These are phyloP conservation scores for Myioborus miniatus DNA, from an alignment of 2,797 vertebrate genomes.

Conservation along the genomic window DNA sequence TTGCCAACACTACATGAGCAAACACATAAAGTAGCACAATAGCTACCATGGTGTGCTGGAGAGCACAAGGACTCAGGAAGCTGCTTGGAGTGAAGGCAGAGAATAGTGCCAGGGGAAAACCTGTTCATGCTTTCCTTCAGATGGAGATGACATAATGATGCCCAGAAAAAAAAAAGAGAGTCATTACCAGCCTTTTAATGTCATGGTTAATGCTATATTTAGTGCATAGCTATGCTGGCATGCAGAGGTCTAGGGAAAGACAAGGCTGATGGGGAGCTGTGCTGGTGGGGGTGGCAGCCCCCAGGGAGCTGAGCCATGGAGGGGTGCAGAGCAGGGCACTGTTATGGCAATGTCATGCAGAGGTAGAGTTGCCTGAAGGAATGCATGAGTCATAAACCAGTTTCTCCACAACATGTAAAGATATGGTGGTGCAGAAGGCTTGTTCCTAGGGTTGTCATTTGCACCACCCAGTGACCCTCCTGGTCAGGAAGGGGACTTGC, in stretches of 20 bases:
- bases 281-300: neutral
- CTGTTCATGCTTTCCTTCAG: neutral
- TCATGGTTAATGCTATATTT: neutral
- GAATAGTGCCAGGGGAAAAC: neutral
- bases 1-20: neutral
- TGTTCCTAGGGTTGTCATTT: neutral
- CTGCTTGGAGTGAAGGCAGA: neutral
- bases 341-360: neutral
- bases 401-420: neutral
- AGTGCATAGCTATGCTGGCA: fast-evolving
- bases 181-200: neutral
- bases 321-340: neutral
- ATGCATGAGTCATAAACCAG: neutral
- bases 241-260: fast-evolving
- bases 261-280: neutral
- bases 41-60: neutral
- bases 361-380: neutral
- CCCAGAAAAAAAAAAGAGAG: neutral
- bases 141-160: neutral
- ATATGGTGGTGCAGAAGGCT: neutral
- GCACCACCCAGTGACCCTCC: neutral
- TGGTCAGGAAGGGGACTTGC: neutral
- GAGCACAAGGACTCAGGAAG: neutral
- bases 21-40: neutral
- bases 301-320: neutral